Evolutionary conservation across 92 coral and sea anemone species (phyloP).

Genomic region (Paragorgia papillata): DNA sequence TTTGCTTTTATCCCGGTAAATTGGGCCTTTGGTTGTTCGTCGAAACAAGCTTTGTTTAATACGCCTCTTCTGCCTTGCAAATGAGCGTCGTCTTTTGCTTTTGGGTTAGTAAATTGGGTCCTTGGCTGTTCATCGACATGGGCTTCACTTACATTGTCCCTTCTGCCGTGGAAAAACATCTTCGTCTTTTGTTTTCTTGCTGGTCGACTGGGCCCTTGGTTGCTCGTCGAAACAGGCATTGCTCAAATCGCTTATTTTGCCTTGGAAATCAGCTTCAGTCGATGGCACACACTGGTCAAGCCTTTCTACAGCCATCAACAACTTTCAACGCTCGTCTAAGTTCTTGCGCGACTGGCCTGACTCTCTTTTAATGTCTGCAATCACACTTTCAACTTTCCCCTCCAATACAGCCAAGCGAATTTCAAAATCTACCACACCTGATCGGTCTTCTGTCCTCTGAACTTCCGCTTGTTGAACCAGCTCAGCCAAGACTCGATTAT

Average conservation of each 20-base stretch:
- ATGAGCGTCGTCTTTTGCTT: background rate
- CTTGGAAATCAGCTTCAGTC: constrained; percentile 15
- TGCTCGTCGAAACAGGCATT: background rate
- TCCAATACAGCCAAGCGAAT: background rate
- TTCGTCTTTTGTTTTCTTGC: background rate
- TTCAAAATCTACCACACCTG: background rate
- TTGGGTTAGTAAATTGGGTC: no score
- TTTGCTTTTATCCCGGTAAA: background rate
- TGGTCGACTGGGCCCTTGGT: no score
- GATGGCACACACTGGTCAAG: background rate
- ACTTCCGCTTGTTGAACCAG: background rate
- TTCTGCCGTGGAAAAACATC: constrained; percentile 22
- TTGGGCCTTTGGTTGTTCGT: constrained; percentile 8
- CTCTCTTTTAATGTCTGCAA: background rate
- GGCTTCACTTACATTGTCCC: background rate
- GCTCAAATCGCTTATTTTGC: constrained; percentile 5
- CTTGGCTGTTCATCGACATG: background rate
- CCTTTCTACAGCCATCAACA: background rate
- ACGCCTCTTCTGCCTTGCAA: constrained; percentile 8
- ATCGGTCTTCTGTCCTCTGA: constrained; percentile 4
- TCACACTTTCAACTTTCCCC: background rate
- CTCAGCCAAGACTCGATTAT: constrained; percentile 9
- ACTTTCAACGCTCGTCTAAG: background rate
- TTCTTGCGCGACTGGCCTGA: background rate
- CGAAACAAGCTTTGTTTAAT: background rate